Evolutionary conservation across 2,888 invertebrate species (phyloP).

Genomic region (Megastigmus dorsalis): DNA sequence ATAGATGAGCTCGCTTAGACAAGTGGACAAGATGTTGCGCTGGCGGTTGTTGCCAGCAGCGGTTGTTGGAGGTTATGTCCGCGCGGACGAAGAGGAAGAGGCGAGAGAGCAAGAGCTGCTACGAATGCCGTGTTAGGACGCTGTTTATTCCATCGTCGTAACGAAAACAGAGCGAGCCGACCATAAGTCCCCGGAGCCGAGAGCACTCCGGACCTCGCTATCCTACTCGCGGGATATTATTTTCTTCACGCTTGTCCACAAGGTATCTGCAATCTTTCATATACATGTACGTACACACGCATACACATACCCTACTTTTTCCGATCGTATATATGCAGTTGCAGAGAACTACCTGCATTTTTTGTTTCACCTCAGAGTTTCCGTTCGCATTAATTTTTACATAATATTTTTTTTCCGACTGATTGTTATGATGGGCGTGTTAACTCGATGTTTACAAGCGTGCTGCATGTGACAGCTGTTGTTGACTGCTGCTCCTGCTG

Average conservation of each 20-base stretch:
- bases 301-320: too few relatives aligned
- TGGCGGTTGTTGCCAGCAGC: slow-evolving; percentile 39
- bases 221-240: neutral
- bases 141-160: too few relatives aligned
- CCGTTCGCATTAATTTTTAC: neutral
- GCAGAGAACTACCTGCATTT: too few relatives aligned
- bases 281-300: too few relatives aligned
- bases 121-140: neutral
- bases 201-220: too few relatives aligned
- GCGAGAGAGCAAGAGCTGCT: neutral
- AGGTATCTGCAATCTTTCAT: neutral
- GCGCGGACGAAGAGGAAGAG: slow-evolving; percentile 18
- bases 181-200: too few relatives aligned
- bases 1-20: neutral
- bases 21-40: slow-evolving; percentile 24
- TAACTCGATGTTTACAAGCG: slow-evolving; percentile 45
- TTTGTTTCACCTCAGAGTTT: too few relatives aligned
- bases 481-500: slow-evolving; percentile 1
- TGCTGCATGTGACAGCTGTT: slow-evolving; percentile 36
- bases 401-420: neutral
- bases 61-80: slow-evolving; percentile 49
- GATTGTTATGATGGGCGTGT: slow-evolving; percentile 26
- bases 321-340: too few relatives aligned
- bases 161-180: neutral
- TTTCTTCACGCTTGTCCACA: neutral